phyloP scores from a whole-genome alignment of 92 coral and sea anemone genomes.

The Epizoanthus rinbou region DNA sequence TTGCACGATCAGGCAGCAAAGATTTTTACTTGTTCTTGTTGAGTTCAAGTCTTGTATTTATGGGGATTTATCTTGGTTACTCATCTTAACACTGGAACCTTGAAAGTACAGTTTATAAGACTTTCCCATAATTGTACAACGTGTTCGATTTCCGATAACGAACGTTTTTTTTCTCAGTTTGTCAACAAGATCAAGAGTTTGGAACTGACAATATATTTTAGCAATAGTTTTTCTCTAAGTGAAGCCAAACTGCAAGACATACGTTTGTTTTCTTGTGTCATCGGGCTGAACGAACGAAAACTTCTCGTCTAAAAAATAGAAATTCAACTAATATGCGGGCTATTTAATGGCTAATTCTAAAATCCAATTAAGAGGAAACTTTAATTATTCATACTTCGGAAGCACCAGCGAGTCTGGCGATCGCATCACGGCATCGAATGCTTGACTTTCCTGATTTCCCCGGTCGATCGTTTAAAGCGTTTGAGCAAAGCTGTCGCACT shows the following conservation, averaged over 20 bases:
- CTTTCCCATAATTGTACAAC: neutral
- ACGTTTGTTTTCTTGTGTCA: no score
- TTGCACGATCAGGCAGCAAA: slow-evolving; percentile 10
- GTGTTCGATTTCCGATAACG: neutral
- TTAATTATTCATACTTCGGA: slow-evolving; percentile 36
- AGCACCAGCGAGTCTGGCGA: neutral
- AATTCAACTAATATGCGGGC: slow-evolving; percentile 3
- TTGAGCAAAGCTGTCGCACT: neutral
- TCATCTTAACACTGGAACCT: slow-evolving; percentile 18
- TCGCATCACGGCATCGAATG: neutral
- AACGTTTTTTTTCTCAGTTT: neutral
- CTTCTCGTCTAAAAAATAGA: neutral
- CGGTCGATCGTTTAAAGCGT: neutral
- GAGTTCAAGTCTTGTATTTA: neutral
- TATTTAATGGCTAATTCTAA: slow-evolving; percentile 20
- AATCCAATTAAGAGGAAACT: slow-evolving; percentile 15
- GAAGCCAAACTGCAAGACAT: neutral
- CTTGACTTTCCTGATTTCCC: neutral
- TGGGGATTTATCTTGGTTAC: neutral
- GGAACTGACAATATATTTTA: neutral
- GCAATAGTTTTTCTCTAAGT: neutral
- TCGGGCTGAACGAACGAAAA: neutral
- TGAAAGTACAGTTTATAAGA: neutral
- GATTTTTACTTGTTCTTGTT: neutral
- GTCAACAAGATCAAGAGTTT: neutral